Evolutionary conservation across 1,140 invertebrate genomes (phyloP).

Genomic region (Bactericera cockerelli): DNA sequence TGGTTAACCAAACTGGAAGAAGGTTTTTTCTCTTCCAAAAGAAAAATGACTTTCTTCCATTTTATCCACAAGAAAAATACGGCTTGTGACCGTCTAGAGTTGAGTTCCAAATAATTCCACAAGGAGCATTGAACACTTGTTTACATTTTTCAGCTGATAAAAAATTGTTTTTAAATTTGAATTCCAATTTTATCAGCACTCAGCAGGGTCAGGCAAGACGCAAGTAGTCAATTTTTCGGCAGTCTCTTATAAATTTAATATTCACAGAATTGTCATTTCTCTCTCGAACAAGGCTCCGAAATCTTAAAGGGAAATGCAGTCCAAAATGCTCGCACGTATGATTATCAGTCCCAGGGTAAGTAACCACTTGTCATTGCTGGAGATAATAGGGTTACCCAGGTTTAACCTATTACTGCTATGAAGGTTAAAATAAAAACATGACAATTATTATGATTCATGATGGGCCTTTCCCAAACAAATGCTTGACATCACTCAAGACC

Average conservation of each 20-base stretch:
- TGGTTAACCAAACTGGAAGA: no score
- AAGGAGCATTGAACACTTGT: no score
- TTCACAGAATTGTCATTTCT: neutral
- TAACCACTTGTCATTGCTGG: neutral
- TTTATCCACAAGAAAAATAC: no score
- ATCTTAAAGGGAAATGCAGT: neutral
- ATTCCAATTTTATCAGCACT: slow-evolving; percentile 6
- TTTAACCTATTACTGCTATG: slow-evolving; percentile 2
- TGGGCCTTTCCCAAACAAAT: neutral
- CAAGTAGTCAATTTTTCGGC: neutral
- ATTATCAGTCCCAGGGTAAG: neutral
- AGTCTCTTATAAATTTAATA: slow-evolving; percentile 8
- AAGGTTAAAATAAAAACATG: slow-evolving; percentile 6
- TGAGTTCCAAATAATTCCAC: no score
- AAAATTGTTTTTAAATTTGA: neutral
- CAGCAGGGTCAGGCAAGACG: slow-evolving; percentile 3
- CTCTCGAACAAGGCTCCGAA: no score
- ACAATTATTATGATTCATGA: neutral
- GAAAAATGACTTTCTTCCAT: no score
- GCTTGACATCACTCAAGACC: no score
- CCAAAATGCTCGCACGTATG: neutral
- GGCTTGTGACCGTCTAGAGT: no score
- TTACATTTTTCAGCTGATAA: neutral
- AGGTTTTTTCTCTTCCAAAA: no score
- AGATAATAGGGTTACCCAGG: neutral